Conservation (phyloP, 2,888 invertebrate species). For the Drosophila mettleri region DNA sequence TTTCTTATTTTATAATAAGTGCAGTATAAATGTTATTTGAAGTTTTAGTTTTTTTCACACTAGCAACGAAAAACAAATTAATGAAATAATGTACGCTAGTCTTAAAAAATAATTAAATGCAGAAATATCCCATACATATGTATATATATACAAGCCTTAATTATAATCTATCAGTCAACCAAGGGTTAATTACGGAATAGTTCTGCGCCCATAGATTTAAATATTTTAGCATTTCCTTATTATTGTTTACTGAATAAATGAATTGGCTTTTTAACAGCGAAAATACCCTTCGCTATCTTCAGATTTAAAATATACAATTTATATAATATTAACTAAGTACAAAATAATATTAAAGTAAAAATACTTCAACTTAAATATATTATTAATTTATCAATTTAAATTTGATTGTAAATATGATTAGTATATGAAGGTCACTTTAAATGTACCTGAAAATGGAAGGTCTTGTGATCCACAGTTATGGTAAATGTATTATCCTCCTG, state of each 20-base stretch:
- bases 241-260: neutral
- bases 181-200: neutral
- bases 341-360: neutral
- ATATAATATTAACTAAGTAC: neutral
- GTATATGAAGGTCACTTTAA: neutral
- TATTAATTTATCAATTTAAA: neutral
- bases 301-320: neutral
- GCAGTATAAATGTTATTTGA: neutral
- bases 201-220: neutral
- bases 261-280: neutral
- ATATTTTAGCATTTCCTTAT: neutral
- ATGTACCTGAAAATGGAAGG: conserved; percentile 97
- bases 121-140: neutral
- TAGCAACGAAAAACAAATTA: neutral
- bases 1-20: neutral
- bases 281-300: neutral
- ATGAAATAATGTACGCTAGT: neutral
- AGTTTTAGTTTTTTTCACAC: too few species aligned
- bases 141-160: neutral
- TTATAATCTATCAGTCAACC: neutral
- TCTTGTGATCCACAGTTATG: conserved; percentile 99
- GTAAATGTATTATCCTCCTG: conserved; percentile 99
- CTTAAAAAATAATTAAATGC: neutral
- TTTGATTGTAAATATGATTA: too few species aligned
- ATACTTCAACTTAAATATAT: neutral